Evolutionary conservation across 2,888 invertebrate genomes (phyloP).

Genomic region (Ormyrus nitidulus): DNA sequence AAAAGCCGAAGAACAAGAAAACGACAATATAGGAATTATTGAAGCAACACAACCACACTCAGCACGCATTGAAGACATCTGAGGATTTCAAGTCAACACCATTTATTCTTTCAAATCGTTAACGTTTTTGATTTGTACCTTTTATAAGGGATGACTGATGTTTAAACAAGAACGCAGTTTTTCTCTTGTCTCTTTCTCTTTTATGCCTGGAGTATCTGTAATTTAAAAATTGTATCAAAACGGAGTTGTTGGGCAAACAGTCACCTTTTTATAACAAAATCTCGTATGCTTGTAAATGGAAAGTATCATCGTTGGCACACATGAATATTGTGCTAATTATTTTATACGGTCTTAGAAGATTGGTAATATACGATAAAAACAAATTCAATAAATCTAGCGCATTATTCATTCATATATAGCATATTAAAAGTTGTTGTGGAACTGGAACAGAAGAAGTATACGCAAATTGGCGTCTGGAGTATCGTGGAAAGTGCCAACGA

Average conservation of each 20-base stretch:
- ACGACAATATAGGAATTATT: slow-evolving; percentile 67
- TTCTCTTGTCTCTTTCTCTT: slow-evolving; percentile 60
- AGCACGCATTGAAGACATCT: slow-evolving; percentile 94
- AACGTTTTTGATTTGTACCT: slow-evolving; percentile 71
- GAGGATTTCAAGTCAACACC: slow-evolving; percentile 79
- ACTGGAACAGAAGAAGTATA: slow-evolving; percentile 56
- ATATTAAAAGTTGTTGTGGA: slow-evolving; percentile 50
- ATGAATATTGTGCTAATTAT: slow-evolving; percentile 67
- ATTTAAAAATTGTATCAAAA: slow-evolving; percentile 45
- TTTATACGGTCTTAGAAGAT: slow-evolving; percentile 69
- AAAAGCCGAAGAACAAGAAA: slow-evolving; percentile 68
- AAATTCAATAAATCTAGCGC: slow-evolving; percentile 57
- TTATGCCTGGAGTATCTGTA: slow-evolving; percentile 53
- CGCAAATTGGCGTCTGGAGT: slow-evolving; percentile 48
- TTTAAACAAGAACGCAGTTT: slow-evolving; percentile 69
- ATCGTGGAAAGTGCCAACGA: slow-evolving; percentile 57
- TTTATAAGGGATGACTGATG: slow-evolving; percentile 70
- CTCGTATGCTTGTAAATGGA: slow-evolving; percentile 59
- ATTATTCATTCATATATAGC: slow-evolving; percentile 68
- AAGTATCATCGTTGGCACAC: slow-evolving; percentile 65
- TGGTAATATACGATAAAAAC: slow-evolving; percentile 61
- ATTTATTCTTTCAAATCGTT: slow-evolving; percentile 63
- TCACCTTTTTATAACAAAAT: slow-evolving; percentile 36
- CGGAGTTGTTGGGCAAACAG: slow-evolving; percentile 46
- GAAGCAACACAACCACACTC: slow-evolving; percentile 82